A percentile compares a stretch with the other conserved stretches of the same genome.
Evolutionary conservation across 2,888 invertebrate genomes (phyloP).

Genomic region (Siphonodentalium dalli): DNA sequence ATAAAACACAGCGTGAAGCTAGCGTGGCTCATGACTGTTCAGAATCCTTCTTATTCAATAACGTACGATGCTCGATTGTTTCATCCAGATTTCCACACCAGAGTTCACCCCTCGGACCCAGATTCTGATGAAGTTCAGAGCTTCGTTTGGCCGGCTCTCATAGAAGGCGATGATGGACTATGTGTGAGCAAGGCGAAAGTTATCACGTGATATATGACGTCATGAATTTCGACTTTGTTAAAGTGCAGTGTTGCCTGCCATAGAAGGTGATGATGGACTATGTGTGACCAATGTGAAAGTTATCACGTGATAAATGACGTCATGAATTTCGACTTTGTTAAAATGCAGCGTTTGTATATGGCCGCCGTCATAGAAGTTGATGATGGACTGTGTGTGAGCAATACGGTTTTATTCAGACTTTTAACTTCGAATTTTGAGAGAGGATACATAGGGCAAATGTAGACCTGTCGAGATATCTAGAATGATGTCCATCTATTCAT

Average conservation of each 20-base stretch:
- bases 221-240: neutral
- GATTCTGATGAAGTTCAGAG: constrained; percentile 79
- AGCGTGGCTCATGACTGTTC: constrained; percentile 86
- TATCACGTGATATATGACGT: constrained; percentile 71
- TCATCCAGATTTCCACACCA: constrained; percentile 79
- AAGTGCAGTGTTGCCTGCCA: constrained; percentile 8
- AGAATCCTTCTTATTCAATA: constrained; percentile 67
- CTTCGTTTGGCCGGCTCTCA: constrained; percentile 86
- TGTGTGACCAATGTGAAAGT: neutral
- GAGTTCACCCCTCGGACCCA: constrained; percentile 79
- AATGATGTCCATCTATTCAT: no score
- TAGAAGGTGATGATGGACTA: neutral
- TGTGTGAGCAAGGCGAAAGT: constrained; percentile 88
- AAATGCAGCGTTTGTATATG: no score
- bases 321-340: no score
- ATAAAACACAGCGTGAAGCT: constrained; percentile 82
- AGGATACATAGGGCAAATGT: no score
- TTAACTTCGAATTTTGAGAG: no score
- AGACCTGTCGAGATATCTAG: no score
- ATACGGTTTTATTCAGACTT: no score
- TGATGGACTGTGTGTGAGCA: no score
- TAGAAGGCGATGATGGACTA: constrained; percentile 74
- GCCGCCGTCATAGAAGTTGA: no score
- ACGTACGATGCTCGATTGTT: constrained; percentile 71
- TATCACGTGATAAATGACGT: neutral